These are phyloP conservation scores for Fragum whitleyi DNA, from an alignment of 2,888 invertebrate species.

Conservation along the genomic window DNA sequence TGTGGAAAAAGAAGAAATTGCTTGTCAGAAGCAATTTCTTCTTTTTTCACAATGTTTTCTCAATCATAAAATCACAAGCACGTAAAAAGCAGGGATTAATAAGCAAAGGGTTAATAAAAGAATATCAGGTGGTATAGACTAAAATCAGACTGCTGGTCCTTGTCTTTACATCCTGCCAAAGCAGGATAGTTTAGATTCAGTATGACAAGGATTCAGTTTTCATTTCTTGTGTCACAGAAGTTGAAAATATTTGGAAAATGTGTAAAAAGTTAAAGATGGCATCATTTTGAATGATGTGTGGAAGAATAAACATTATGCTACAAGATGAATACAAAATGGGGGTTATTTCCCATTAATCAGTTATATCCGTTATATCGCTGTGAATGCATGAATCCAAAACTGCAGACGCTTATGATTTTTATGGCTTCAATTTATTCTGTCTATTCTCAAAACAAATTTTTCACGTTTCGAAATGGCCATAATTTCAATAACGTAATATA, in stretches of 20 bases:
- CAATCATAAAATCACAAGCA: too few relatives aligned
- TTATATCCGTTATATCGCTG: conserved; percentile 1
- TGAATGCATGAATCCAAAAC: conserved; percentile 10
- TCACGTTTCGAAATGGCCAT: conserved; percentile 24
- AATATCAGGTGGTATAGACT: too few relatives aligned
- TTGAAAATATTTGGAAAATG: background rate
- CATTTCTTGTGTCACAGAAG: background rate
- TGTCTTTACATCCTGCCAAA: too few relatives aligned
- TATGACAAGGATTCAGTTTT: too few relatives aligned
- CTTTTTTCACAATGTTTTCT: too few relatives aligned
- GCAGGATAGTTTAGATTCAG: too few relatives aligned
- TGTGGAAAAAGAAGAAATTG: too few relatives aligned
- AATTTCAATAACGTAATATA: conserved; percentile 23
- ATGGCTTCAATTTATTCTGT: conserved; percentile 13
- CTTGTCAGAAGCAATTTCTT: too few relatives aligned
- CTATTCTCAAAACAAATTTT: conserved; percentile 22
- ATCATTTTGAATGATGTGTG: background rate
- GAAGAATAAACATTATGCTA: background rate
- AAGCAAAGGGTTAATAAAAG: too few relatives aligned
- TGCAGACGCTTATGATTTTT: conserved; percentile 22
- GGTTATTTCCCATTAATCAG: conserved; percentile 19
- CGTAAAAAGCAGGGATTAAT: too few relatives aligned
- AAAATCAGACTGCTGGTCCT: too few relatives aligned
- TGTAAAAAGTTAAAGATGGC: background rate
- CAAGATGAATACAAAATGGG: conserved; percentile 1